Evolutionary conservation across 2,888 invertebrate species (phyloP).

Genomic region (Hedya salicella): DNA sequence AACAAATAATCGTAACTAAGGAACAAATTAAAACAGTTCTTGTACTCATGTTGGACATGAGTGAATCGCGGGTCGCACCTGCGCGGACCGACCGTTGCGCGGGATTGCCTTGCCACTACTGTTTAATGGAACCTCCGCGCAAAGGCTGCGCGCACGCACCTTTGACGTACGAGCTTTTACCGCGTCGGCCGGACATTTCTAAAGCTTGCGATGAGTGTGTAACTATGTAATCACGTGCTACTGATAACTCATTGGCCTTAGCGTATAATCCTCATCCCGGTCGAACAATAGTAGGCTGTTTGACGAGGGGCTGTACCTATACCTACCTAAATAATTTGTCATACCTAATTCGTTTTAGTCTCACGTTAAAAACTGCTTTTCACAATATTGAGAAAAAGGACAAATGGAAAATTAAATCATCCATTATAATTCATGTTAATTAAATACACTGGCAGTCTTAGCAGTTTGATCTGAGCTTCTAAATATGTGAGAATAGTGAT

Average conservation of each 20-base stretch:
- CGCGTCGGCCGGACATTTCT: conserved; percentile 52
- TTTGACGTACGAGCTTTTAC: conserved; percentile 64
- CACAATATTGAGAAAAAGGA: too few relatives aligned
- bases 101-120: conserved; percentile 71
- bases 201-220: conserved; percentile 45
- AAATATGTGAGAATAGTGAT: too few relatives aligned
- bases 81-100: conserved; percentile 69
- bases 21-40: conserved; percentile 62
- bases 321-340: too few relatives aligned
- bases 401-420: too few relatives aligned
- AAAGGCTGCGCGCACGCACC: conserved; percentile 67
- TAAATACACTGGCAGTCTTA: too few relatives aligned
- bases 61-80: conserved; percentile 59
- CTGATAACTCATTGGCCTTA: conserved; percentile 7
- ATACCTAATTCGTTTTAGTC: too few relatives aligned
- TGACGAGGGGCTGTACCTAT: too few relatives aligned
- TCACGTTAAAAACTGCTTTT: too few relatives aligned
- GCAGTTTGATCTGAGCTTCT: too few relatives aligned
- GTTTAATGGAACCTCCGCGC: conserved; percentile 55
- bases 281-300: too few relatives aligned
- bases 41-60: conserved; percentile 67
- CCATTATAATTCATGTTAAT: too few relatives aligned
- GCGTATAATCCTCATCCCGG: too few relatives aligned
- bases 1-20: conserved; percentile 57
- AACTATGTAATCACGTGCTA: conserved; percentile 21